Conservation (phyloP, 2,797 vertebrate species). For the Myotis daubentonii region DNA sequence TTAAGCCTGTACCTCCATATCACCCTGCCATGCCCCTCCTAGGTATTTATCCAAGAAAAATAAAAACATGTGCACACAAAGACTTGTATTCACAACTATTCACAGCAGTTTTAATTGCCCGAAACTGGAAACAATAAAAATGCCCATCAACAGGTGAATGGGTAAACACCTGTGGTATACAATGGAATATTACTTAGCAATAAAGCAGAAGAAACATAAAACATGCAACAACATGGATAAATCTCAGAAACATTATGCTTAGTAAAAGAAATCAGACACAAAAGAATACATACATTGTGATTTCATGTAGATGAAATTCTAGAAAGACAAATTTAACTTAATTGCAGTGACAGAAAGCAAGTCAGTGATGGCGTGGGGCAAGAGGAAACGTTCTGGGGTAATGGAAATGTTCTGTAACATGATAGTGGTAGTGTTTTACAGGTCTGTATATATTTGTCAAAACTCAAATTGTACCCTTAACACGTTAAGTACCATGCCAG, state of each 20-base stretch:
- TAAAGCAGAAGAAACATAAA: not conserved
- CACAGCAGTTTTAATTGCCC: not conserved
- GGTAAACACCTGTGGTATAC: not conserved
- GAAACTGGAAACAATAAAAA: constrained; percentile 32
- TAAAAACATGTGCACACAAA: not conserved
- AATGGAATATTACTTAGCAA: not conserved
- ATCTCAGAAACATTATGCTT: not conserved
- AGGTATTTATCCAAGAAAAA: constrained; percentile 2
- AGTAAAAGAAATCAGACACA: constrained; percentile 12
- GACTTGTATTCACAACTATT: not conserved
- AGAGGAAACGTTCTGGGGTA: not conserved
- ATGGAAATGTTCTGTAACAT: not conserved
- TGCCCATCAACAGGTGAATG: not conserved
- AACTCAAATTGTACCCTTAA: constrained; percentile 11
- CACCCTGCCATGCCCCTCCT: not conserved
- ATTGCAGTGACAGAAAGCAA: not conserved
- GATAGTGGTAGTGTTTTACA: not conserved
- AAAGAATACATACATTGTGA: not conserved
- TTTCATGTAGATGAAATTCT: constrained; percentile 47
- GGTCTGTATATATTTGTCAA: not conserved
- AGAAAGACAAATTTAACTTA: not conserved
- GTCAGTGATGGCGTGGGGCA: not conserved
- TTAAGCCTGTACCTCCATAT: not conserved
- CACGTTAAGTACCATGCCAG: too few species aligned
- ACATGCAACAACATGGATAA: not conserved